Percentiles rank a stretch among this genome's conserved stretches.
Conservation (phyloP, 2,797 vertebrate species). For the Hybognathus amarus region DNA sequence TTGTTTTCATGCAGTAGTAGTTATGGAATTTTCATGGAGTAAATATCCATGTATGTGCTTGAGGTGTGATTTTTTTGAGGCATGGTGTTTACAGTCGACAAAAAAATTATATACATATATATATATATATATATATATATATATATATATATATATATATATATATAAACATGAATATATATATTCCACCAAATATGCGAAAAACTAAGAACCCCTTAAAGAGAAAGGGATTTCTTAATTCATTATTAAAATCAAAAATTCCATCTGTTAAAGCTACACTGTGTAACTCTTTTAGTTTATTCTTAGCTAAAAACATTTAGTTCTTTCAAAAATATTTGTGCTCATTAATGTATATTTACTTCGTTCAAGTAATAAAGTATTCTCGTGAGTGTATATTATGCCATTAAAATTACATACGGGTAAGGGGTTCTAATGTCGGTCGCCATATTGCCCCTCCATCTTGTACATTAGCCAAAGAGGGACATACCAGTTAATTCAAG, state of each 20-base stretch:
- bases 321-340: too few species aligned
- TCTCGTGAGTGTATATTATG: too few species aligned
- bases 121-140: not conserved
- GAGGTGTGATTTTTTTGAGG: slow-evolving; percentile 51
- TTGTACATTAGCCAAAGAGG: too few species aligned
- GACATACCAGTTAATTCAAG: too few species aligned
- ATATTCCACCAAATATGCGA: not conserved
- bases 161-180: not conserved
- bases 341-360: too few species aligned
- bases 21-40: not conserved
- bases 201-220: not conserved
- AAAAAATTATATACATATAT: not conserved
- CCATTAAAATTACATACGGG: too few species aligned
- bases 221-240: not conserved
- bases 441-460: too few species aligned
- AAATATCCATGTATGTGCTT: slow-evolving; percentile 38
- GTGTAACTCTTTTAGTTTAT: too few species aligned
- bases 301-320: too few species aligned
- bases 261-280: not conserved
- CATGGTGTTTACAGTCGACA: not conserved
- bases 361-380: too few species aligned
- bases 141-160: not conserved
- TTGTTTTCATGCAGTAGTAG: slow-evolving; percentile 11
- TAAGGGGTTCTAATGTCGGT: too few species aligned
- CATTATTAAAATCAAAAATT: not conserved